Percentiles rank a stretch among this genome's conserved stretches.
Conservation (phyloP, 1,140 invertebrate genomes). For the Caenorhabditis inopinata region DNA sequence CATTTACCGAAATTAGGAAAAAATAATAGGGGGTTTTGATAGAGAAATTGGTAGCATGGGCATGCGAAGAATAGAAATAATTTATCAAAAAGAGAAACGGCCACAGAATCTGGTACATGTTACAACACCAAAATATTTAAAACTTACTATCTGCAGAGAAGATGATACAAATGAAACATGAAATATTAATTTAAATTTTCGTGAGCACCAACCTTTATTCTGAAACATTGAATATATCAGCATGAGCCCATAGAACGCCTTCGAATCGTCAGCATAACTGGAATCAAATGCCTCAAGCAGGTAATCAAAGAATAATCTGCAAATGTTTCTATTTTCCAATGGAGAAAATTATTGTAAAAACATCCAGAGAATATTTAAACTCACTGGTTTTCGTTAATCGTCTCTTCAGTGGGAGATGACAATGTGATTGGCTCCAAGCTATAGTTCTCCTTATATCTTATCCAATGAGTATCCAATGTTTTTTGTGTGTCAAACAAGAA, state of each 20-base stretch:
- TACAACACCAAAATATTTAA: conserved; percentile 32
- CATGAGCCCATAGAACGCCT: conserved; percentile 85
- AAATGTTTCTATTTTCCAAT: conserved; percentile 51
- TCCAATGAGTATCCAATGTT: conserved; percentile 62
- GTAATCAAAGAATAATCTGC: conserved; percentile 71
- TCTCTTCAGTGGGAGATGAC: conserved; percentile 38
- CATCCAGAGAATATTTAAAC: neutral
- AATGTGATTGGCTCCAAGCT: conserved; percentile 31
- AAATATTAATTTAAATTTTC: neutral
- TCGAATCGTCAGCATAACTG: conserved; percentile 89
- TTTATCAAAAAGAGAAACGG: neutral
- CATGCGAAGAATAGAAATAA: neutral
- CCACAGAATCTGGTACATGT: conserved; percentile 28
- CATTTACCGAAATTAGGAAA: too few species aligned
- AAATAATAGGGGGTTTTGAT: too few species aligned
- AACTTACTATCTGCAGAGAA: conserved; percentile 55
- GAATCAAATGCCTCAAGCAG: conserved; percentile 67
- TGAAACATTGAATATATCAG: conserved; percentile 87
- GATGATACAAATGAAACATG: neutral
- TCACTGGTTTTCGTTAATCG: neutral
- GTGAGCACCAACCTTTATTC: conserved; percentile 77
- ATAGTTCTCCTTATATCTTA: conserved; percentile 48
- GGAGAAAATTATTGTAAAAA: neutral
- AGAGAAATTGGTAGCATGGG: too few species aligned
- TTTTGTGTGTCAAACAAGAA: conserved; percentile 61